Percentiles rank a stretch among this genome's conserved stretches.
These are phyloP conservation scores for Myotis lucifugus DNA, from an alignment of 2,113 vertebrate species.

Conservation along the genomic window DNA sequence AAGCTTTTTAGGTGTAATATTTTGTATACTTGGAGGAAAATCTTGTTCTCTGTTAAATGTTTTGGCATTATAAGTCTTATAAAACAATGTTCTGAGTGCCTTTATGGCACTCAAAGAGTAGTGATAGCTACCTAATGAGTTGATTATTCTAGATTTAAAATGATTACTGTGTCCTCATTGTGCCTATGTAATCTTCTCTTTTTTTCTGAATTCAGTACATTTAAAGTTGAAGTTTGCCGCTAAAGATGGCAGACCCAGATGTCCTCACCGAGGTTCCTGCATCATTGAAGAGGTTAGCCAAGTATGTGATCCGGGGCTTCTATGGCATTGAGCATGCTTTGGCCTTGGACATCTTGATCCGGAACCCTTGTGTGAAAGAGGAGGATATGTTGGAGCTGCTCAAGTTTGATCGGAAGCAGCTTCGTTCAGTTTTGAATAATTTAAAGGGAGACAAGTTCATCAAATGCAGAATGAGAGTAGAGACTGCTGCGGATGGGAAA, in stretches of 20 bases:
- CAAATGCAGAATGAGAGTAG: constrained; percentile 98
- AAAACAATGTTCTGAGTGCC: neutral
- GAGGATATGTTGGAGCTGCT: constrained; percentile 99
- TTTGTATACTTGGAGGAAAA: neutral
- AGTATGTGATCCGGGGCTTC: constrained; percentile 97
- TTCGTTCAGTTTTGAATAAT: constrained; percentile 96
- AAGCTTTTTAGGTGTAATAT: constrained; percentile 28
- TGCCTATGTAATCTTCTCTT: constrained; percentile 51
- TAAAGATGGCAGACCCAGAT: constrained; percentile 94
- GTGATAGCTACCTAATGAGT: neutral
- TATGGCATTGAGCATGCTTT: constrained; percentile 97
- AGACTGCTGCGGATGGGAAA: constrained; percentile 96
- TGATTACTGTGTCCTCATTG: neutral
- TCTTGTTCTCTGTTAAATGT: constrained; percentile 25
- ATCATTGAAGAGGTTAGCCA: constrained; percentile 94
- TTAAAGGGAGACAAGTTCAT: constrained; percentile 98
- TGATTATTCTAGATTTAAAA: constrained; percentile 60
- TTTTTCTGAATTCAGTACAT: constrained; percentile 69
- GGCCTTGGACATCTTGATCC: constrained; percentile 97
- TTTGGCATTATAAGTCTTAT: constrained; percentile 16
- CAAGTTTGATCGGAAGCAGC: constrained; percentile 98
- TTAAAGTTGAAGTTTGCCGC: constrained; percentile 72
- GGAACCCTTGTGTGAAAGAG: constrained; percentile 97
- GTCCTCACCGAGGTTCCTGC: constrained; percentile 96
- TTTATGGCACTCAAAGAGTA: neutral